Conservation (phyloP, 2,888 invertebrate species). For the Sphaeridia pumilis region DNA sequence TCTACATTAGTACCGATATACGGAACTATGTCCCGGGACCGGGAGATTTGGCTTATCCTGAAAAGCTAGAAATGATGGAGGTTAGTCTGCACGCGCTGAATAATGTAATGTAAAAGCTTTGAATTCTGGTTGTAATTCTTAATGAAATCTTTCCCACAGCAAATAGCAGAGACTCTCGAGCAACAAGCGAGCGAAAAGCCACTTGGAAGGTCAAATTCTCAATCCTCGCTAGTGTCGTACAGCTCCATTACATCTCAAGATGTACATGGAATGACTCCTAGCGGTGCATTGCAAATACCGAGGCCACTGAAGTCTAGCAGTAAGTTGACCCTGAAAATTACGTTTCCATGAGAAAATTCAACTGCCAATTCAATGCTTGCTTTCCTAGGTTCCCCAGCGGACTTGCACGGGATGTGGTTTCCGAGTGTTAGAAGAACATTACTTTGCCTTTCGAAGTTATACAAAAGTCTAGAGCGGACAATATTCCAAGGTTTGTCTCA, state of each 20-base stretch:
- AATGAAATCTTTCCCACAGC: constrained; percentile 12
- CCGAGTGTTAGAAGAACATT: constrained; percentile 90
- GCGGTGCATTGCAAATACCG: constrained; percentile 39
- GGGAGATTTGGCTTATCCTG: constrained; percentile 95
- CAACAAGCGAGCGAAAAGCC: too few relatives aligned
- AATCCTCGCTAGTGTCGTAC: constrained; percentile 55
- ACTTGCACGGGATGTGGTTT: constrained; percentile 99
- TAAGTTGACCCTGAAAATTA: too few relatives aligned
- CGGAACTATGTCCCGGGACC: constrained; percentile 74
- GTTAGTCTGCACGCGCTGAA: constrained; percentile 41
- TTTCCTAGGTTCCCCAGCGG: constrained; percentile 66
- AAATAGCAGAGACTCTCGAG: constrained; percentile 37
- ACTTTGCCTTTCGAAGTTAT: constrained; percentile 83
- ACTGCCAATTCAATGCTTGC: constrained; percentile 11
- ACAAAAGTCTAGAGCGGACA: constrained; percentile 81
- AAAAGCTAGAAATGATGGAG: constrained; percentile 97
- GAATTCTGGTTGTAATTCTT: too few relatives aligned
- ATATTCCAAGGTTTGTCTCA: constrained; percentile 96
- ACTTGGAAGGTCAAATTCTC: constrained; percentile 50
- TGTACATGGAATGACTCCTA: constrained; percentile 51
- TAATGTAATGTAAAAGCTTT: too few relatives aligned
- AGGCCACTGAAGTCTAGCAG: constrained; percentile 44
- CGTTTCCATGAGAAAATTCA: too few relatives aligned
- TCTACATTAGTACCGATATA: constrained; percentile 87
- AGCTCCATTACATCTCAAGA: constrained; percentile 58